Evolutionary conservation across 1,140 invertebrate genomes (phyloP), one percentile per base, ranked within the genome.

Genomic region (Apolygus lucorum): DNA sequence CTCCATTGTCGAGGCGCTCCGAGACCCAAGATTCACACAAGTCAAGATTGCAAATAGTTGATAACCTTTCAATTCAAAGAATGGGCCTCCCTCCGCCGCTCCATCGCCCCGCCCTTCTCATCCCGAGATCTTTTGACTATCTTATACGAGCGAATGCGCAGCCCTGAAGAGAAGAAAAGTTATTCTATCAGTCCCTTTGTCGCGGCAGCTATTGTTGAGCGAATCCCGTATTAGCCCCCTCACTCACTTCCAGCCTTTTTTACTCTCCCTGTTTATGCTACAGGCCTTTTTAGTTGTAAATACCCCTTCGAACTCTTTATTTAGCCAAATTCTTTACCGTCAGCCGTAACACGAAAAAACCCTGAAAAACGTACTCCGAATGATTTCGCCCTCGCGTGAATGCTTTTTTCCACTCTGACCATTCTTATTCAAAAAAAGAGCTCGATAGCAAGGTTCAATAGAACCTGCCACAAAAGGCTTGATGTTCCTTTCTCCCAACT

Each of bases 31-130:
- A 49, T 49, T 49, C 62, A 63, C 62, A 63, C 62, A 63, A 63
- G 62, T 63, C 62, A 63, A 69, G 68, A 69, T 69, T 64, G 34
- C 68, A 69, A 69, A 69, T 69, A 69, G 68, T 69, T 69, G 68
- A 69, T 69, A 69, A 69, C 68, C 68, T 69, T 69, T 69, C 68
- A 69, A 69, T 69, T 69, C 68, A 29, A 69, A 69, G 68, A 69
- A 69, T 69, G 62, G 68, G 22, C 17, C 68, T n/a, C n/a, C 24
- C 67, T 8, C 34, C 34, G 8, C 34, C 34, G 34, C 34, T 17
- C 34, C 34, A 17, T 49, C 34, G 8, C 34, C 34, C 34, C 34
- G 17, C 34, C 17, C 8, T 26, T 22, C 54, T 13, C 22, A 21
- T 26, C 21, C 14, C 62, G 27, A 63, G 68, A 69, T 69, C 68